Percentiles rank a stretch among this genome's conserved stretches.
Evolutionary conservation across 2,888 invertebrate species (phyloP).

Genomic region (Antheraea yamamai): DNA sequence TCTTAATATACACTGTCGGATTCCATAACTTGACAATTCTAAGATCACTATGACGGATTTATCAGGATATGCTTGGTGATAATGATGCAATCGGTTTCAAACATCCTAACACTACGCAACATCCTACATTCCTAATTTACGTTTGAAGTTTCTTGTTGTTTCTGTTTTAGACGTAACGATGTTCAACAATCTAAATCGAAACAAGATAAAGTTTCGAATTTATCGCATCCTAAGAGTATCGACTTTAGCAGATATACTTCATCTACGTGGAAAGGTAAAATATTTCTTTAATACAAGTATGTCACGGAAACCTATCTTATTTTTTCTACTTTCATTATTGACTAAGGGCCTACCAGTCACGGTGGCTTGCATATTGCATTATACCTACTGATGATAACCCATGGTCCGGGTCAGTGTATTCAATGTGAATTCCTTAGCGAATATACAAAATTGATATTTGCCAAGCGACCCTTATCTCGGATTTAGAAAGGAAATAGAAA

Average conservation of each 20-base stretch:
- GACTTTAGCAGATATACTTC: slow-evolving; percentile 54
- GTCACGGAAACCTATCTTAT: background rate
- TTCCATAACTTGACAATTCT: too few relatives aligned
- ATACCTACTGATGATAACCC: background rate
- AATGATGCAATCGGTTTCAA: too few relatives aligned
- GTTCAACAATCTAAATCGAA: slow-evolving; percentile 30
- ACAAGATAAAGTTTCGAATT: slow-evolving; percentile 34
- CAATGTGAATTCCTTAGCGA: background rate
- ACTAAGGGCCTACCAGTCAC: background rate
- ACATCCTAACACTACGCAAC: too few relatives aligned
- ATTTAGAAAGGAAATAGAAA: background rate
- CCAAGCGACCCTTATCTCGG: background rate
- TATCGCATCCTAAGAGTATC: slow-evolving; percentile 46
- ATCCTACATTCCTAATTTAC: background rate
- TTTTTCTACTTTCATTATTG: background rate
- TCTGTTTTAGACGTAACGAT: slow-evolving; percentile 34
- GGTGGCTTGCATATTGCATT: slow-evolving; percentile 3
- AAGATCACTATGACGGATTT: too few relatives aligned
- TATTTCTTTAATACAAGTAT: background rate
- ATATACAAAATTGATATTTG: background rate
- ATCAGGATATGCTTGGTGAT: too few relatives aligned
- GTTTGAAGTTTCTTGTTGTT: background rate
- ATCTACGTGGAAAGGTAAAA: slow-evolving; percentile 57
- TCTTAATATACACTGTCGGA: too few relatives aligned
- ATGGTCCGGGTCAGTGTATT: background rate